Evolutionary conservation across 2,888 invertebrate genomes (phyloP).

Genomic region (Pheosia gnoma): DNA sequence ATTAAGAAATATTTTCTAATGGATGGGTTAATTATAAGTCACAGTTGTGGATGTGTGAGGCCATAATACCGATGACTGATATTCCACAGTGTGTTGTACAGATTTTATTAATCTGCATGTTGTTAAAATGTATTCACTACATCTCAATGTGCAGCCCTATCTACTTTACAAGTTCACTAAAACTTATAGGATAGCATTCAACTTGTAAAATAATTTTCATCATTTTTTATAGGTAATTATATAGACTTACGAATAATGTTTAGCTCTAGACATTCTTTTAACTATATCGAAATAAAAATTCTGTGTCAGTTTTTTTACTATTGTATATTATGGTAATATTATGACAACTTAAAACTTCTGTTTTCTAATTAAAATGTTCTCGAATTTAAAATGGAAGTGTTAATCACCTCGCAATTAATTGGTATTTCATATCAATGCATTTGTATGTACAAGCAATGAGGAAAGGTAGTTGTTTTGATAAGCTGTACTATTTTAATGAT

Average conservation of each 20-base stretch:
- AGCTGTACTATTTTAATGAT: constrained; percentile 37
- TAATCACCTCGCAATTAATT: constrained; percentile 54
- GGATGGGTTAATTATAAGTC: constrained; percentile 56
- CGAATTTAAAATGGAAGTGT: constrained; percentile 35
- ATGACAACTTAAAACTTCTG: constrained; percentile 44
- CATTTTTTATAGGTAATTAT: constrained; percentile 46
- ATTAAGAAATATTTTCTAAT: constrained; percentile 56
- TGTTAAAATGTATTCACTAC: constrained; percentile 39
- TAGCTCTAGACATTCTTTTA: constrained; percentile 76
- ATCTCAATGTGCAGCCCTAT: constrained; percentile 37
- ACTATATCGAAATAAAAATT: constrained; percentile 60
- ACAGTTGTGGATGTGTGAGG: constrained; percentile 67
- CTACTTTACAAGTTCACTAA: constrained; percentile 43
- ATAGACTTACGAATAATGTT: constrained; percentile 56
- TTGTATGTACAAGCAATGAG: constrained; percentile 45
- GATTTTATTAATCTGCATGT: constrained; percentile 44
- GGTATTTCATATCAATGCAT: constrained; percentile 40
- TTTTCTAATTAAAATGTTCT: constrained; percentile 44
- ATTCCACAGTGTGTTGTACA: constrained; percentile 55
- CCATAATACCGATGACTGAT: constrained; percentile 70
- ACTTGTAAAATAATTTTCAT: constrained; percentile 60
- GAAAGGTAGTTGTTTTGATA: constrained; percentile 50
- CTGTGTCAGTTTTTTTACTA: constrained; percentile 63
- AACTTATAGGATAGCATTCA: constrained; percentile 40
- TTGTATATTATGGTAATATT: constrained; percentile 52